Evolutionary conservation across 1,140 invertebrate species (phyloP).

Genomic region (Hetaerina americana): DNA sequence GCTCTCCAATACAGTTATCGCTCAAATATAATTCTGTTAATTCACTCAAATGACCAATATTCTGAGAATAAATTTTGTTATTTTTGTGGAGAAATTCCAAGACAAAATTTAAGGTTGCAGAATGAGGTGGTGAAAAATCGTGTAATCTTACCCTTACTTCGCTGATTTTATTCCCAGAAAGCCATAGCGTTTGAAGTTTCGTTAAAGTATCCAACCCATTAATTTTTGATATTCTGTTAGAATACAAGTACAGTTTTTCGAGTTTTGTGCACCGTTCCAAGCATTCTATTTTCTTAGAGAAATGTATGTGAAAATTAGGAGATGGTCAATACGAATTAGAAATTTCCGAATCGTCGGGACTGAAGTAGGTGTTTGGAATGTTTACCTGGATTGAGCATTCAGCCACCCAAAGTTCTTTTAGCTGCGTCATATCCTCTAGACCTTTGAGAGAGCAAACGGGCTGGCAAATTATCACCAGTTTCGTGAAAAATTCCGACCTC

Average conservation of each 20-base stretch:
- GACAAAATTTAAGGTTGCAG: neutral
- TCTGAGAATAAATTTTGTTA: neutral
- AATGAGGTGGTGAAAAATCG: no score
- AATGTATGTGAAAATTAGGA: neutral
- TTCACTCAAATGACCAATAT: neutral
- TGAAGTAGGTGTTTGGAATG: no score
- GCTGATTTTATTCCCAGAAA: neutral
- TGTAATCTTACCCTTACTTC: neutral
- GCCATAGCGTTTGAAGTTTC: neutral
- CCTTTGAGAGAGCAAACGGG: neutral
- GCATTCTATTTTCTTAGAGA: neutral
- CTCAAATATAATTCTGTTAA: neutral
- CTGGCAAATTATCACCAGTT: neutral
- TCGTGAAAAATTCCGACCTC: neutral
- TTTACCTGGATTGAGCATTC: neutral
- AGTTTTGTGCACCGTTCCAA: neutral
- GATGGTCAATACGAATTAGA: neutral
- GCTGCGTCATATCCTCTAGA: neutral
- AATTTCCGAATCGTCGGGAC: neutral
- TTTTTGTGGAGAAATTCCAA: neutral
- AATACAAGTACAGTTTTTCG: neutral
- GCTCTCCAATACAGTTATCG: neutral
- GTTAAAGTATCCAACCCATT: neutral
- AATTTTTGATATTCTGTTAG: neutral
- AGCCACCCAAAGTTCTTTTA: neutral